Evolutionary conservation across 2,113 vertebrate species (phyloP).

Genomic region (Oryzias curvinotus): DNA sequence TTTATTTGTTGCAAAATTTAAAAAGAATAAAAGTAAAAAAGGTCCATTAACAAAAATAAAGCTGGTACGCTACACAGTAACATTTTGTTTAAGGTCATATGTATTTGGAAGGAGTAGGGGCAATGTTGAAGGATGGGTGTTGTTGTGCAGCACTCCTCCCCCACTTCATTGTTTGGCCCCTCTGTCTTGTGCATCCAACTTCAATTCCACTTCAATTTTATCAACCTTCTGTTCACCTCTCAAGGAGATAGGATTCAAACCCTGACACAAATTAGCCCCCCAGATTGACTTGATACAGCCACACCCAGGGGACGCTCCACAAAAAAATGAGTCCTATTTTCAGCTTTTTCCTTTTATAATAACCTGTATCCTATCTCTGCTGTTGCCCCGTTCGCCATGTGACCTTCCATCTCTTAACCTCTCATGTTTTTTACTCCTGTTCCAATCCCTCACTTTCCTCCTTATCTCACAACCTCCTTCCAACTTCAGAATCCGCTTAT

Average conservation of each 20-base stretch:
- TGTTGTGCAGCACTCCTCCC: conserved; percentile 40
- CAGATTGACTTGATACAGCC: conserved; percentile 91
- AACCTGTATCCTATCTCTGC: conserved; percentile 35
- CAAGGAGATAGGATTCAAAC: conserved; percentile 93
- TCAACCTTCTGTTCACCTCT: conserved; percentile 90
- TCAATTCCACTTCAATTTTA: conserved; percentile 99
- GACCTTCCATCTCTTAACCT: conserved; percentile 52
- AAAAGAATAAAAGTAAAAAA: no score
- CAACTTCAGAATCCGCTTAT: no score
- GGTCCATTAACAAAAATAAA: no score
- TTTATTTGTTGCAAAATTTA: no score
- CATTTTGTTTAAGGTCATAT: no score
- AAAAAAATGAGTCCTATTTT: conserved; percentile 58
- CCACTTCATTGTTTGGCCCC: conserved; percentile 75
- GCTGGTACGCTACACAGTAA: no score
- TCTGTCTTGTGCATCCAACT: conserved; percentile 85
- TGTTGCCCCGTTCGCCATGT: conserved; percentile 49
- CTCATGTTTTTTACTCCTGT: conserved; percentile 19
- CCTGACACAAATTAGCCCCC: conserved; percentile 92
- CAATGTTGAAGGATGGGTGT: no score
- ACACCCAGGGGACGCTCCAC: conserved; percentile 84
- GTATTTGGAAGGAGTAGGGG: no score
- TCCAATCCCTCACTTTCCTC: conserved; percentile 24
- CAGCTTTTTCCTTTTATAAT: conserved; percentile 27
- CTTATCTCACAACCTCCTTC: conserved; percentile 31